Evolutionary conservation across 2,888 invertebrate genomes (phyloP).

Genomic region (Hypolimnas misippus): DNA sequence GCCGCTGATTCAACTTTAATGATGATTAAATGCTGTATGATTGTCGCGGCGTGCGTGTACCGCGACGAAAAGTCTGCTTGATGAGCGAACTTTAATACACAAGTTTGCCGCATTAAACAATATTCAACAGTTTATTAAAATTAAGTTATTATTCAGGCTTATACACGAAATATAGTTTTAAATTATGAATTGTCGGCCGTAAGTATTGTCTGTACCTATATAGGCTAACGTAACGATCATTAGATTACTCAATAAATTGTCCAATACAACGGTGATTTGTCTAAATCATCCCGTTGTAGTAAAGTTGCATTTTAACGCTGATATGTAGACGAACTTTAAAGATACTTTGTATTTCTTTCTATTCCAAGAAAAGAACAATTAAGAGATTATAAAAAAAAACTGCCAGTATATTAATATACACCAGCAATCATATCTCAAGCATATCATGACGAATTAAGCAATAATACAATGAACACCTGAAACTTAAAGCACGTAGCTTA

Average conservation of each 20-base stretch:
- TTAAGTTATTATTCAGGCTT: neutral
- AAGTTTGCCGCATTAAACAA: constrained; percentile 16
- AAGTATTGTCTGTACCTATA: no score
- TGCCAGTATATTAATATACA: no score
- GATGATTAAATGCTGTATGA: constrained; percentile 82
- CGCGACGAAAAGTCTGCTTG: constrained; percentile 31
- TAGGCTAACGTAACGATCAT: no score
- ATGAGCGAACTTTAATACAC: constrained; percentile 25
- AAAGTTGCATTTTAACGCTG: constrained; percentile 49
- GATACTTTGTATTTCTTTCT: no score
- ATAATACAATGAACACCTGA: no score
- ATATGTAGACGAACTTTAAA: no score
- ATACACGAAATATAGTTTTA: neutral
- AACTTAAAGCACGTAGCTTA: no score
- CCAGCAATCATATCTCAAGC: no score
- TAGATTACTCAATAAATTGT: constrained; percentile 83
- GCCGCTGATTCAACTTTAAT: constrained; percentile 79
- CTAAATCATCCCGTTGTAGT: constrained; percentile 71
- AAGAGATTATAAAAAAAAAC: no score
- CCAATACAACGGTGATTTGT: constrained; percentile 81
- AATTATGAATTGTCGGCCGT: no score
- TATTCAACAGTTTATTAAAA: constrained; percentile 6
- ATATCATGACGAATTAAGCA: no score
- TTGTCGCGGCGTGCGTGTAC: constrained; percentile 58
- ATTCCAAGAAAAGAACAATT: no score